phyloP scores from a whole-genome alignment of 2,888 invertebrate genomes.

The Stictocephala bisonia region DNA sequence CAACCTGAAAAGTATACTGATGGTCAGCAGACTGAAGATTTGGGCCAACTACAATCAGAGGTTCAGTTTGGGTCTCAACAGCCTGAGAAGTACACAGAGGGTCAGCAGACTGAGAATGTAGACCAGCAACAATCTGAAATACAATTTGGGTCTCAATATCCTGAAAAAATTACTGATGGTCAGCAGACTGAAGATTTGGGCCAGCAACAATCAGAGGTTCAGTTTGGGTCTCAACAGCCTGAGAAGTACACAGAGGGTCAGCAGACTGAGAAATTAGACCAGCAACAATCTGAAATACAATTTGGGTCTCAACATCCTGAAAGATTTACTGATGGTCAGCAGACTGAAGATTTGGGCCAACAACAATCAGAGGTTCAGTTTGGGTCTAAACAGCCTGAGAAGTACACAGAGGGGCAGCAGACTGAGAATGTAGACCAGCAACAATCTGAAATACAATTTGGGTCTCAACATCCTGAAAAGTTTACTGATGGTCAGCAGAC shows the following conservation, averaged over 20 bases:
- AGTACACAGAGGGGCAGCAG: conserved; percentile 48
- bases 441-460: conserved; percentile 26
- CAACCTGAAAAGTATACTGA: conserved; percentile 39
- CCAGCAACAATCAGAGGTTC: conserved; percentile 43
- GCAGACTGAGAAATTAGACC: conserved; percentile 51
- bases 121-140: conserved; percentile 50
- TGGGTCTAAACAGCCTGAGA: conserved; percentile 6
- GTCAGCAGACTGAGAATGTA: conserved; percentile 2
- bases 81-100: background rate
- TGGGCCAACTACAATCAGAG: conserved; percentile 13
- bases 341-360: conserved; percentile 20
- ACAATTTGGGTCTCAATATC: conserved; percentile 45
- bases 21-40: conserved; percentile 7
- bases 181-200: conserved; percentile 48
- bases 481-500: conserved; percentile 49
- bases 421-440: conserved; percentile 41
- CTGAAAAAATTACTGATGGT: conserved; percentile 32
- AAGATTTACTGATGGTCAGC: background rate
- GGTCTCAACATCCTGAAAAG: conserved; percentile 14
- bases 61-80: background rate
- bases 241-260: conserved; percentile 52
- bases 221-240: no score
- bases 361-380: conserved; percentile 35
- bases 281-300: conserved; percentile 23
- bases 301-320: conserved; percentile 23